Base-by-base conservation (phyloP, 2,113 vertebrate species). In the Neoarius graeffei region DNA sequence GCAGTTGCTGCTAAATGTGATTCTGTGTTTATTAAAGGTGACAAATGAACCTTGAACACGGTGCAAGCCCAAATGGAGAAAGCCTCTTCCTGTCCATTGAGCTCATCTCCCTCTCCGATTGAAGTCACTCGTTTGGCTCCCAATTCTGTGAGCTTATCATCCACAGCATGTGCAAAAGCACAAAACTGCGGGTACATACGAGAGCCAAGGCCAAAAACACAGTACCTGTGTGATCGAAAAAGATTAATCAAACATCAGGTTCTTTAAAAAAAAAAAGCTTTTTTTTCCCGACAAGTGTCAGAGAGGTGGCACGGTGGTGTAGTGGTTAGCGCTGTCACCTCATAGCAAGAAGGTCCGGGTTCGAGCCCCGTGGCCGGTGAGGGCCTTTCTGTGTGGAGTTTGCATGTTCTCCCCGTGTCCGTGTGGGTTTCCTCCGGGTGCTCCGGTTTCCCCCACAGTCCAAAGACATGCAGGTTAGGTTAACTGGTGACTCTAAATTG, bases 111-210 rank as follows among this genome's bases (percentile, higher is more conserved):
- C 91, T 97, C 96, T 59, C 97, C 97, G 0, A 89, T 69, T 0
- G 90, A 77, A 5, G 88, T 19, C 13, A 97, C 90, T 79, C 94
- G 94, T 42, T 86, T 90, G 35, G 96, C 96, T 54, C 97, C 97
- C 0, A 97, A 91, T 0, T 95, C 93, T 64, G 92, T 90, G 77
- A 97, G 82, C 82, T 94, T 97, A 86, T 92, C 92, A 91, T 97
- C 95, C 48, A 97, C 87, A 13, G 94, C 35, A 27, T 95, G 96
- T 87, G 97, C 97, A 64, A 97, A 97, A 69, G 96, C 96, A 69
- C 97, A 97, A 93, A 97, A 97, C 80, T 95, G 95, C 7, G 97
- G 97, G 76, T 97, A 97, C 94, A 95, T 96, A 88, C 94, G 96
- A 89, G 97, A 97, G 0, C 97, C 97, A n/a, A 97, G 93, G 59